Evolutionary conservation across 1,140 invertebrate species (phyloP).

Genomic region (Lasaia peninsularis): DNA sequence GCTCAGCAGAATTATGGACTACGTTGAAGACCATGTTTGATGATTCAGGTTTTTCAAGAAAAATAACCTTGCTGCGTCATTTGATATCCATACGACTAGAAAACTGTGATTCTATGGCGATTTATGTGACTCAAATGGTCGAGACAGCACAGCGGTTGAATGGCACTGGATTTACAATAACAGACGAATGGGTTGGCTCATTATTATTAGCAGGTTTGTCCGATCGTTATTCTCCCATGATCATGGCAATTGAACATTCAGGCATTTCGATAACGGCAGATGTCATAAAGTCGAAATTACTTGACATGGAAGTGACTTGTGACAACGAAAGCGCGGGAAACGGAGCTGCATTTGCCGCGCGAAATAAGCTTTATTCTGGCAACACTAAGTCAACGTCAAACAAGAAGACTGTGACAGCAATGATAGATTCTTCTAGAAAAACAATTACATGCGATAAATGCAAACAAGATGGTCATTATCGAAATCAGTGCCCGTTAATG

Average conservation of each 20-base stretch:
- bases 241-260: slow-evolving; percentile 25
- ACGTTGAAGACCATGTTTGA: slow-evolving; percentile 22
- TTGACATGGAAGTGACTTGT: slow-evolving; percentile 20
- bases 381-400: slow-evolving; percentile 14
- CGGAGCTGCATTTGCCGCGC: slow-evolving; percentile 12
- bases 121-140: slow-evolving; percentile 28
- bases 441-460: no score
- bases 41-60: slow-evolving; percentile 24
- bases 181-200: slow-evolving; percentile 18
- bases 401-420: slow-evolving; percentile 15
- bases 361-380: slow-evolving; percentile 12
- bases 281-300: slow-evolving; percentile 23
- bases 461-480: no score
- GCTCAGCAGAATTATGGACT: slow-evolving; percentile 23
- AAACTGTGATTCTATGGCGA: slow-evolving; percentile 24
- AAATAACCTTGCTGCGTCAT: slow-evolving; percentile 24
- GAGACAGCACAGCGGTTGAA: slow-evolving; percentile 21
- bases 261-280: slow-evolving; percentile 24
- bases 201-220: slow-evolving; percentile 28
- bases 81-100: slow-evolving; percentile 24
- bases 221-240: slow-evolving; percentile 22
- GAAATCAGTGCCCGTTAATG: no score
- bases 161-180: slow-evolving; percentile 19
- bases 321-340: background rate
- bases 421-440: slow-evolving; percentile 19